Evolutionary conservation across 1,140 invertebrate genomes (phyloP).

Genomic region (Laupala kohalensis): DNA sequence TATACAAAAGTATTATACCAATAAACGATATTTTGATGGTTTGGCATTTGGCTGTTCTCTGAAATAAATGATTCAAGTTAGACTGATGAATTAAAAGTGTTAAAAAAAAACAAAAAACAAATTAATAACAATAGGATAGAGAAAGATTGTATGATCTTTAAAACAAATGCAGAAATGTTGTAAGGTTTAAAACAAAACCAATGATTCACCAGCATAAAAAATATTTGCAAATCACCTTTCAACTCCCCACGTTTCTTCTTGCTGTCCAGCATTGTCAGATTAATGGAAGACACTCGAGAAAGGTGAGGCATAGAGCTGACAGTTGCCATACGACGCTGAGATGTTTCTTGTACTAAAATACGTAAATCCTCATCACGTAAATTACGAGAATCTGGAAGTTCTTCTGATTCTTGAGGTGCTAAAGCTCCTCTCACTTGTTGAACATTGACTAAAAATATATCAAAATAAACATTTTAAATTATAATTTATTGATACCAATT

Average conservation of each 20-base stretch:
- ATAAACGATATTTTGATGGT: too few relatives aligned
- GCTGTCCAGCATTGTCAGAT: slow-evolving; percentile 60
- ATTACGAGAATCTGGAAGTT: slow-evolving; percentile 56
- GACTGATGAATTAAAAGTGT: neutral
- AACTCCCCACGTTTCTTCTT: slow-evolving; percentile 43
- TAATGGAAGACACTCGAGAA: slow-evolving; percentile 67
- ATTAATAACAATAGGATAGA: too few relatives aligned
- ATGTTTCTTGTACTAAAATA: slow-evolving; percentile 52
- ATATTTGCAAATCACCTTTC: too few relatives aligned
- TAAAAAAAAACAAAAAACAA: too few relatives aligned
- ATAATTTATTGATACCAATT: neutral
- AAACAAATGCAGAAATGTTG: too few relatives aligned
- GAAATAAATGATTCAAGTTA: neutral
- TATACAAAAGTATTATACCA: too few relatives aligned
- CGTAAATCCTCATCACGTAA: slow-evolving; percentile 67
- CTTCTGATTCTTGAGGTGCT: slow-evolving; percentile 38
- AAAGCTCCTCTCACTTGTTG: slow-evolving; percentile 20
- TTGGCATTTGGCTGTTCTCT: too few relatives aligned
- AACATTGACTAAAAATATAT: neutral
- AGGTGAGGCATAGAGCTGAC: slow-evolving; percentile 65
- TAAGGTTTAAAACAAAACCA: too few relatives aligned
- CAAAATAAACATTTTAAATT: too few relatives aligned
- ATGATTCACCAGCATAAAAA: too few relatives aligned
- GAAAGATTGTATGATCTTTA: too few relatives aligned
- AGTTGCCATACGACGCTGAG: slow-evolving; percentile 48